Percentiles rank a stretch among this genome's conserved stretches.
phyloP scores from a whole-genome alignment of 2,797 vertebrate genomes.

The Cygnus olor region DNA sequence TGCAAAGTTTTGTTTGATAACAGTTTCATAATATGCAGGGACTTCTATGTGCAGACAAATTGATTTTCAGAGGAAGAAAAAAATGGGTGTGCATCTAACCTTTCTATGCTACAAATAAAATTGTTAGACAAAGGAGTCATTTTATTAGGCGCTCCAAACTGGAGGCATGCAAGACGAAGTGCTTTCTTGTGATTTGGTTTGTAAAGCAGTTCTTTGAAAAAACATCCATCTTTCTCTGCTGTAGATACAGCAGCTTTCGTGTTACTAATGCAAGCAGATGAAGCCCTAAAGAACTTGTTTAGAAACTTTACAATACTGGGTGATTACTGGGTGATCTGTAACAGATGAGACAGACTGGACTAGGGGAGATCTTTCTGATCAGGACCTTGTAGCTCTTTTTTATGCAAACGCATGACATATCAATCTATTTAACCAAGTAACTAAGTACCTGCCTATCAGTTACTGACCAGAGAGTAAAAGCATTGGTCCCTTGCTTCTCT shows the following conservation, averaged over 20 bases:
- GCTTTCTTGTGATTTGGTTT: neutral
- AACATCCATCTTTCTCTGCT: neutral
- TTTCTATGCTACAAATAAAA: neutral
- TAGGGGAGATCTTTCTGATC: neutral
- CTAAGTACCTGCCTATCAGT: no score
- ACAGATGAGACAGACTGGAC: neutral
- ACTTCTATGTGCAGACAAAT: neutral
- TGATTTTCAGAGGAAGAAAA: neutral
- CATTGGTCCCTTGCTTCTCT: neutral
- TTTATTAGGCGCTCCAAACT: neutral
- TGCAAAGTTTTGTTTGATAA: neutral
- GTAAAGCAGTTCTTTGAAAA: constrained; percentile 1
- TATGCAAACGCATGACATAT: neutral
- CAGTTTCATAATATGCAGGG: neutral
- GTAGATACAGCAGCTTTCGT: neutral
- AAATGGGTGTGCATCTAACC: neutral
- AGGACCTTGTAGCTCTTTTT: neutral
- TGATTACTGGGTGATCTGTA: neutral
- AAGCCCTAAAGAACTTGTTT: neutral
- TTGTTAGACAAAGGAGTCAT: neutral
- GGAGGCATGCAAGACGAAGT: neutral
- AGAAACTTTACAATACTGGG: neutral
- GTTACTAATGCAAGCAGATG: neutral
- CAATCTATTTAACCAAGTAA: neutral
- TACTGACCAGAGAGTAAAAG: neutral